These are phyloP conservation scores for Morus bassanus DNA, from an alignment of 2,797 vertebrate genomes.

Conservation along the genomic window DNA sequence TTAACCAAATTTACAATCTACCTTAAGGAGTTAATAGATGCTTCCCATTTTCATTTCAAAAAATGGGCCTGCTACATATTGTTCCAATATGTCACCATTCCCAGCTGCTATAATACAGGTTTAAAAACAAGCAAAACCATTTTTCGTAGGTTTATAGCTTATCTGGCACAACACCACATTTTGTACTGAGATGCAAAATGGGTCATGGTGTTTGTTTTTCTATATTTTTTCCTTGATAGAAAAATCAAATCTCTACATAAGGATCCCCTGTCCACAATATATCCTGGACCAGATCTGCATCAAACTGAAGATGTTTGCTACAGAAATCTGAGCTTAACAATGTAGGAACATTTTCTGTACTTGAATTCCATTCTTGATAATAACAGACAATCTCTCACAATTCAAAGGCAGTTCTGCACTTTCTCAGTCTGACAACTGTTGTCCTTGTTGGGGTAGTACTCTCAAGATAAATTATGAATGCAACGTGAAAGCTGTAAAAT, in stretches of 20 bases:
- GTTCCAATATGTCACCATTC: neutral
- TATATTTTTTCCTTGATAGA: neutral
- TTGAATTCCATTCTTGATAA: slow-evolving; percentile 77
- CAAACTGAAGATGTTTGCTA: slow-evolving; percentile 54
- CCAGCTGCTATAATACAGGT: neutral
- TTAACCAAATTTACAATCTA: slow-evolving; percentile 36
- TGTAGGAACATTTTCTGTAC: slow-evolving; percentile 59
- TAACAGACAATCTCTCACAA: slow-evolving; percentile 78
- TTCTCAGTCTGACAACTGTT: slow-evolving; percentile 88
- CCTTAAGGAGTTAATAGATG: neutral
- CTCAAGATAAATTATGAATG: slow-evolving; percentile 99
- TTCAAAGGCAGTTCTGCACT: slow-evolving; percentile 79
- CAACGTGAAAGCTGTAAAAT: slow-evolving; percentile 99
- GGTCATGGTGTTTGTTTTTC: slow-evolving; percentile 5
- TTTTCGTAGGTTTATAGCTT: slow-evolving; percentile 45
- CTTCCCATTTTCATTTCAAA: neutral
- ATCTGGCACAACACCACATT: neutral
- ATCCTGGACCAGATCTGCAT: slow-evolving; percentile 43
- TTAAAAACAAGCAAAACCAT: neutral
- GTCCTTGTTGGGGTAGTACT: slow-evolving; percentile 97
- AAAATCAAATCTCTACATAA: slow-evolving; percentile 42
- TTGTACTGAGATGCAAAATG: slow-evolving; percentile 4
- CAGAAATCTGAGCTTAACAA: slow-evolving; percentile 59
- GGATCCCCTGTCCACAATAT: neutral
- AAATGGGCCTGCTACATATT: neutral